Evolutionary conservation across 2,888 invertebrate species (phyloP), one percentile per base, ranked within the genome.

Genomic region (Agrotis clavis): DNA sequence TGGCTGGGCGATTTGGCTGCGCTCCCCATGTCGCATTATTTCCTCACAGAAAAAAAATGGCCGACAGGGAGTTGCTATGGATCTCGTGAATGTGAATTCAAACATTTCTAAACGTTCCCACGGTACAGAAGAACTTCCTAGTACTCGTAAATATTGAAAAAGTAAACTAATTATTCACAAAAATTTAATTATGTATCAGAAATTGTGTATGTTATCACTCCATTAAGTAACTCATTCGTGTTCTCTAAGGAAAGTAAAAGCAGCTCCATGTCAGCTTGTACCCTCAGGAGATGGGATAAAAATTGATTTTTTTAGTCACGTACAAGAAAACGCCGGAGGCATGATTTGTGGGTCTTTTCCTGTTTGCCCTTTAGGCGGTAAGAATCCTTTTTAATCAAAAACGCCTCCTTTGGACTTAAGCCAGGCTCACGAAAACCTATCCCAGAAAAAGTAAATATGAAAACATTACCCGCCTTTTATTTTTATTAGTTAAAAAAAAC

Each of bases 271-370:
- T 74, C 61, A 79, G 54, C 60, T 67, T 54, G 61, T 65, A 45
- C 53, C 50, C 65, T 57, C 30, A 70, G 51, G 60, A 75, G 54
- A 85, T 57, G 66, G 66, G 70, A 48, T 51, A 65, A 73, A 82
- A 68, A 73, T 79, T 62, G 51, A n/a, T 71, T 73, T 69, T 75
- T 75, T 84, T 54, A 57, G 85, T 85, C 82, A 85, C 76, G 85
- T 85, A 65, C 71, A 25, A 11, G 30, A 65, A 67, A 67, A 48
- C 59, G 66, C 74, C 21, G 19, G 18, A 9, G 7, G n/a, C 21
- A 71, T 82, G 64, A 83, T 82, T 79, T 83, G 80, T 73, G 67
- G 56, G 25, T 11, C n/a, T 67, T 83, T 83, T 69, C 80, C 76
- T 73, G 70, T 69, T 61, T 53, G 30, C 53, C 64, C 54, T 35